phyloP scores from a whole-genome alignment of 2,888 invertebrate species.

The Leucoma salicis region DNA sequence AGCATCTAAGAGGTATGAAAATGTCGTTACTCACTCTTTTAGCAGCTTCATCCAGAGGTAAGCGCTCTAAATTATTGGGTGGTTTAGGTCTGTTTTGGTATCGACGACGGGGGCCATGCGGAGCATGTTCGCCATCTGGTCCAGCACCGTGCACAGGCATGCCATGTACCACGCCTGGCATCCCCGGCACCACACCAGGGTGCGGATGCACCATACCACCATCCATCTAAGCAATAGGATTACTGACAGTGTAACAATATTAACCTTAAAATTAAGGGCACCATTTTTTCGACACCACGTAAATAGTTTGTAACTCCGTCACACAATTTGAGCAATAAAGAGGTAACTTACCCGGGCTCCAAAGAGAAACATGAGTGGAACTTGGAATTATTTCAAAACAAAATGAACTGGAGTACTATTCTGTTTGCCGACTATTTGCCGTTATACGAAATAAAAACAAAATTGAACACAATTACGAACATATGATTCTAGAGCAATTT shows the following conservation, averaged over 20 bases:
- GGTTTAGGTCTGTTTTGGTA: constrained; percentile 71
- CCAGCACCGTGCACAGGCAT: constrained; percentile 70
- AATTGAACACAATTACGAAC: neutral
- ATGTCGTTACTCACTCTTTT: constrained; percentile 70
- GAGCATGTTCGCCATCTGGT: constrained; percentile 68
- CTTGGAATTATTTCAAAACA: neutral
- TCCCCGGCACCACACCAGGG: constrained; percentile 60
- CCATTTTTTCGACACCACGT: too few relatives aligned
- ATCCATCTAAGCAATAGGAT: constrained; percentile 55
- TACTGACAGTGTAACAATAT: neutral
- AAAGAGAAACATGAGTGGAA: constrained; percentile 21
- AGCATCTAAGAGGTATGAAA: too few relatives aligned
- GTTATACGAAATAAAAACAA: neutral
- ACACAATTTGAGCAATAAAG: neutral
- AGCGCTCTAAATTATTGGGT: constrained; percentile 73
- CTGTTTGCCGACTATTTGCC: too few relatives aligned
- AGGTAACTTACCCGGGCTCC: constrained; percentile 22
- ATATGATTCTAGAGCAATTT: neutral
- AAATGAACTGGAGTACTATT: neutral
- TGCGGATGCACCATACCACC: constrained; percentile 67
- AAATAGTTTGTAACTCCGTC: too few relatives aligned
- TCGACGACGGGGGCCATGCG: constrained; percentile 66
- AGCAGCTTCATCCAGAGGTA: constrained; percentile 87
- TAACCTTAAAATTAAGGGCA: neutral
- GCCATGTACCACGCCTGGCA: constrained; percentile 64